Conservation (phyloP, 2,113 vertebrate genomes). For the Ictidomys tridecemlineatus region DNA sequence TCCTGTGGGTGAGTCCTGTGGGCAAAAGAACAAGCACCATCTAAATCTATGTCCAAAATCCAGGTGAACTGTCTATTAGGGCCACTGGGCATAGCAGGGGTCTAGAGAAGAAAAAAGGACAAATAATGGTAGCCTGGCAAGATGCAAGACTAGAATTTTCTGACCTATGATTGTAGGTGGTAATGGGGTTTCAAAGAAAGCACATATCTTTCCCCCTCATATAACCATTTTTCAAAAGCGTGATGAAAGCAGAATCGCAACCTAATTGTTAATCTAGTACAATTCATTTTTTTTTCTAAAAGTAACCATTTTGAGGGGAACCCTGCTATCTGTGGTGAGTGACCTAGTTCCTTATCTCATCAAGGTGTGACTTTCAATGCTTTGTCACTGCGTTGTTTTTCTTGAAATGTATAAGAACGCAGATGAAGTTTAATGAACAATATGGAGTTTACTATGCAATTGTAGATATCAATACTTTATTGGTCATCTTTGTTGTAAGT, state of each 20-base stretch:
- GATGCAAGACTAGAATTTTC: too few relatives aligned
- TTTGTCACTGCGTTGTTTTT: neutral
- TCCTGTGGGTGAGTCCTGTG: neutral
- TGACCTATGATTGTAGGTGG: too few relatives aligned
- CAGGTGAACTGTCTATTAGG: neutral
- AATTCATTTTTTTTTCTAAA: neutral
- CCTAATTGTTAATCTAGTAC: neutral
- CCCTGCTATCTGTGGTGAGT: neutral
- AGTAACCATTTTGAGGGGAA: neutral
- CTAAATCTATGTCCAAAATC: neutral
- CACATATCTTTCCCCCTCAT: neutral
- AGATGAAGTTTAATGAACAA: too few relatives aligned
- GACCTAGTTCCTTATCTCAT: conserved; percentile 59
- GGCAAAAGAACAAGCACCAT: neutral
- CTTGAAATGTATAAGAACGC: neutral
- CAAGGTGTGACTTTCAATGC: conserved; percentile 47
- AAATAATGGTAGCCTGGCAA: neutral
- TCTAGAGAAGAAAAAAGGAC: neutral
- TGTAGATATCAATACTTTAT: neutral
- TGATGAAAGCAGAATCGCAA: neutral
- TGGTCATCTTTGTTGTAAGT: neutral
- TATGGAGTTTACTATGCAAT: too few relatives aligned
- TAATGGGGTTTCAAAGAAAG: neutral
- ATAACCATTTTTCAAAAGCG: neutral
- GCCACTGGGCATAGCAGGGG: neutral